Evolutionary conservation across 2,113 vertebrate species (phyloP).

Genomic region (Nipponia nippon): DNA sequence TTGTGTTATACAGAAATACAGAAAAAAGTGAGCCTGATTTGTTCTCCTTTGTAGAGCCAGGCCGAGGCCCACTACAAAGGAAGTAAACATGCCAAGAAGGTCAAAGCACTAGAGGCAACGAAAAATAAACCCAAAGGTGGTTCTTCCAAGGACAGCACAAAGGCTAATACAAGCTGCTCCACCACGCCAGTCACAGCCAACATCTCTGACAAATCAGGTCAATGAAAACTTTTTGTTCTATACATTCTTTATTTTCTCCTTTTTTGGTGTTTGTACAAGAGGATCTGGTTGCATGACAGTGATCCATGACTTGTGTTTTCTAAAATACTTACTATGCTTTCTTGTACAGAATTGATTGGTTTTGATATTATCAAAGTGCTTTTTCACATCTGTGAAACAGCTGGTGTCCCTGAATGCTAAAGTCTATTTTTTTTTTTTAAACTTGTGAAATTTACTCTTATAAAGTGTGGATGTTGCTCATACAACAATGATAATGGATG

Average conservation of each 20-base stretch:
- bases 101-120: conserved; percentile 95
- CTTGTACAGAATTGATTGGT: not conserved
- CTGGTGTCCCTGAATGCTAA: not conserved
- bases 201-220: conserved; percentile 87
- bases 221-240: conserved; percentile 79
- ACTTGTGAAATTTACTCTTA: not conserved
- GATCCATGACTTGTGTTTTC: conserved; percentile 33
- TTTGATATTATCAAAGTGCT: conserved; percentile 35
- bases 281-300: conserved; percentile 33
- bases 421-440: not conserved
- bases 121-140: conserved; percentile 88
- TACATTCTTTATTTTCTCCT: conserved; percentile 55
- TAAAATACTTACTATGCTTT: conserved; percentile 29
- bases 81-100: conserved; percentile 98
- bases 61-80: conserved; percentile 99
- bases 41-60: conserved; percentile 95
- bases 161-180: conserved; percentile 79
- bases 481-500: not conserved
- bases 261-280: conserved; percentile 10
- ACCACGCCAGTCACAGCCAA: conserved; percentile 74
- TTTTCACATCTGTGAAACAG: not conserved
- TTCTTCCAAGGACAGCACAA: conserved; percentile 83
- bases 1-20: conserved; percentile 63
- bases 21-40: conserved; percentile 85
- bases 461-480: not conserved